These are phyloP conservation scores for Macropus fuliginosus DNA, from an alignment of 2,797 vertebrate species.

Conservation along the genomic window DNA sequence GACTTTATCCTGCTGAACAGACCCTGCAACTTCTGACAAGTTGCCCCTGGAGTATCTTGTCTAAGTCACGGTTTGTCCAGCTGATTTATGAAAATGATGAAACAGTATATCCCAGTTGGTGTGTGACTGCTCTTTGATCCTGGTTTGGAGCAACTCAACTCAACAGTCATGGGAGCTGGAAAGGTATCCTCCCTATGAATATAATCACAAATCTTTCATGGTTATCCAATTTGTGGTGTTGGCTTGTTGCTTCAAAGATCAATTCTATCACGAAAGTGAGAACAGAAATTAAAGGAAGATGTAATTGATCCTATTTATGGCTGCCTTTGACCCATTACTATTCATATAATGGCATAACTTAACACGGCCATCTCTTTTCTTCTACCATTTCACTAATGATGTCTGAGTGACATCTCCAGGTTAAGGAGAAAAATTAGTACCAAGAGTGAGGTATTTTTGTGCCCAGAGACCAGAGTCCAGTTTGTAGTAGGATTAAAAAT, in stretches of 20 bases:
- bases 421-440: neutral
- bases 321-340: constrained; percentile 58
- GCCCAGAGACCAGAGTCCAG: neutral
- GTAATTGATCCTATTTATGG: constrained; percentile 52
- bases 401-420: neutral
- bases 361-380: neutral
- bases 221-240: constrained; percentile 65
- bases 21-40: constrained; percentile 58
- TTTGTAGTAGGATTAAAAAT: neutral
- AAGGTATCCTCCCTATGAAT: constrained; percentile 67
- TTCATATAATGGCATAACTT: neutral
- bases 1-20: constrained; percentile 13
- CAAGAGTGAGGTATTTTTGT: neutral
- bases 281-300: constrained; percentile 54
- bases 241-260: constrained; percentile 55
- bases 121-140: constrained; percentile 68
- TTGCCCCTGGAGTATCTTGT: constrained; percentile 53
- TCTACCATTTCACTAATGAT: neutral
- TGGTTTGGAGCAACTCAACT: constrained; percentile 62
- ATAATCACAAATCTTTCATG: constrained; percentile 66
- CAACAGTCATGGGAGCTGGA: constrained; percentile 62
- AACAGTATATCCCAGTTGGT: constrained; percentile 43
- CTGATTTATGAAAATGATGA: constrained; percentile 73
- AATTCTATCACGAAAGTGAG: constrained; percentile 61
- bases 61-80: constrained; percentile 50